A percentile compares a stretch with the other conserved stretches of the same genome.
These are phyloP conservation scores for Hippotragus niger DNA, from an alignment of 2,113 vertebrate genomes.

Conservation along the genomic window DNA sequence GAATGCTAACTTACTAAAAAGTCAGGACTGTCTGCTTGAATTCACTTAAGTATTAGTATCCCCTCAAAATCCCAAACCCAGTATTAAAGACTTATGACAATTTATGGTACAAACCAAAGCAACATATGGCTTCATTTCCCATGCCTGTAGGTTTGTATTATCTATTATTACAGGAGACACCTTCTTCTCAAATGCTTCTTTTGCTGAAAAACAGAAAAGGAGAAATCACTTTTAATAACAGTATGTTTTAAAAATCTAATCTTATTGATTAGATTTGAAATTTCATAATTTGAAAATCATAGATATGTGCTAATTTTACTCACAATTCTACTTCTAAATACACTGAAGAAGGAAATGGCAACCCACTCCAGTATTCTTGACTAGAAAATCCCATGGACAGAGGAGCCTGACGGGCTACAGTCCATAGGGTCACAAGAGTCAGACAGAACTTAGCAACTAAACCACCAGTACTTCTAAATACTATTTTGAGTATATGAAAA, in stretches of 20 bases:
- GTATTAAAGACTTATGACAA: conserved; percentile 21
- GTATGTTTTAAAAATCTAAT: not conserved
- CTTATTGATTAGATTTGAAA: not conserved
- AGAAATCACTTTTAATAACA: conserved; percentile 23
- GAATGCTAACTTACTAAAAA: not conserved
- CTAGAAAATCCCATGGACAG: not conserved
- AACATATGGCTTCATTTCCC: conserved; percentile 99
- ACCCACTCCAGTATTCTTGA: not conserved
- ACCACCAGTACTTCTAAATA: not conserved
- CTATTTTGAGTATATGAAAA: conserved; percentile 10
- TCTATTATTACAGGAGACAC: conserved; percentile 95
- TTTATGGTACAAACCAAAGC: conserved; percentile 87
- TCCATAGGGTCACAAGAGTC: not conserved
- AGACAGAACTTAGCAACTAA: not conserved
- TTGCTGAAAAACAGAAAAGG: conserved; percentile 85
- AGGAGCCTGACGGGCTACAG: not conserved
- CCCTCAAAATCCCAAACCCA: not conserved
- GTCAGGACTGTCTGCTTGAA: not conserved
- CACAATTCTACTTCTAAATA: not conserved
- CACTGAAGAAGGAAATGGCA: not conserved
- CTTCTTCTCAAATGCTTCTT: conserved; percentile 91
- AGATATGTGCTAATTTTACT: not conserved
- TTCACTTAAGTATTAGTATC: not conserved
- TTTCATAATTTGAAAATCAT: conserved; percentile 15
- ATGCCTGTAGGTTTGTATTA: conserved; percentile 96